These are phyloP conservation scores for Liparis tanakae DNA, from an alignment of 2,797 vertebrate species.

Conservation along the genomic window DNA sequence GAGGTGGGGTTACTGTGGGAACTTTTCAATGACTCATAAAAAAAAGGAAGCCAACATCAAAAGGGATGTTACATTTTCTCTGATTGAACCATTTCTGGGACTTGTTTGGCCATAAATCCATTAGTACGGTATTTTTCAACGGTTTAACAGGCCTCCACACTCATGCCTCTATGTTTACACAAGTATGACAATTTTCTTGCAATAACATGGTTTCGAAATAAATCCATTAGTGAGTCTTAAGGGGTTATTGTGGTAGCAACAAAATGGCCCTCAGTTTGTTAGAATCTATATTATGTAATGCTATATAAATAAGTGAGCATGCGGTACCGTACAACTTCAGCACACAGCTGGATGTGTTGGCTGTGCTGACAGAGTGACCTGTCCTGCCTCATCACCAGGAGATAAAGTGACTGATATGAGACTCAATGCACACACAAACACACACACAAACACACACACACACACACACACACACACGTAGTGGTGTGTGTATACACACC, in stretches of 20 bases:
- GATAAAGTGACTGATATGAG: slow-evolving; percentile 72
- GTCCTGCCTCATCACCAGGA: slow-evolving; percentile 66
- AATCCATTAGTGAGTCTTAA: slow-evolving; percentile 39
- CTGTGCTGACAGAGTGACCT: slow-evolving; percentile 69
- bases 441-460: slow-evolving; percentile 28
- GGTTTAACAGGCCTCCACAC: slow-evolving; percentile 12
- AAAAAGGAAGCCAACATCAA: slow-evolving; percentile 28
- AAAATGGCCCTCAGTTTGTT: slow-evolving; percentile 46
- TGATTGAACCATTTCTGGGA: slow-evolving; percentile 19
- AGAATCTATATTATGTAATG: slow-evolving; percentile 60
- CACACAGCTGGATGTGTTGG: slow-evolving; percentile 48
- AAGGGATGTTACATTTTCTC: slow-evolving; percentile 11
- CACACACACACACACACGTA: slow-evolving; percentile 38
- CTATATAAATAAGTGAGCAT: slow-evolving; percentile 64
- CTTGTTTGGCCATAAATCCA: slow-evolving; percentile 39
- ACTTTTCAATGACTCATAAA: slow-evolving; percentile 31
- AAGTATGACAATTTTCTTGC: slow-evolving; percentile 19
- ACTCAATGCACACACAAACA: slow-evolving; percentile 56
- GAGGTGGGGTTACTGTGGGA: slow-evolving; percentile 2
- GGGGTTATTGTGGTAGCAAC: slow-evolving; percentile 23
- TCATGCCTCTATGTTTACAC: slow-evolving; percentile 15
- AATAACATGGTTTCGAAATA: slow-evolving; percentile 19
- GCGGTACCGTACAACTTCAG: slow-evolving; percentile 31
- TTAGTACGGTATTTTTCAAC: slow-evolving; percentile 17
- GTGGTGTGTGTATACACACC: too few relatives aligned